Base-by-base conservation (phyloP, 2,113 vertebrate species). In the Tetrax tetrax region DNA sequence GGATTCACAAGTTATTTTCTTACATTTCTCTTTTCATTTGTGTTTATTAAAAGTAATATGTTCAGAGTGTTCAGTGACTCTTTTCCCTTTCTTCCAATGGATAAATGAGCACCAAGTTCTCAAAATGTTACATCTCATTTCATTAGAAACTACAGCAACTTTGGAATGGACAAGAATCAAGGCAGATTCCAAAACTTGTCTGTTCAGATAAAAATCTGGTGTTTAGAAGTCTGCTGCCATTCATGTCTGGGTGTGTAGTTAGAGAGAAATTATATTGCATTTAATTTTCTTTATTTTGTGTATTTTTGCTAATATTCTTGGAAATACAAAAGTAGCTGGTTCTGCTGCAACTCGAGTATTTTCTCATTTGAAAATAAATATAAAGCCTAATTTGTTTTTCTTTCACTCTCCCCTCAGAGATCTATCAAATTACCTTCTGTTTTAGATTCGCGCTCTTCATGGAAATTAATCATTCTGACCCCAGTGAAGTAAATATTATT, bases 401-500 rank as follows among this genome's bases (percentile, higher is more conserved):
- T 29, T 93, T 89, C 68, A 37, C 53, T 14, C 29, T 83, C 27
- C 85, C 83, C 80, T 95, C 59, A 48, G 96, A 96, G 75, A 86
- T 88, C 43, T 82, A 29, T 92, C 45, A 80, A 65, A 83, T 93
- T 92, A 76, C n/a, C 12, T 20, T 82, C 72, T 88, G 72, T n/a
- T 95, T 90, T 79, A 78, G 38, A 85, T 89, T 87, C 64, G 89
- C 9, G 29, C 69, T 92, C 80, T 89, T 94, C 31, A 69, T 92
- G 72, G 53, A 84, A 89, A 87, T 89, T 90, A 96, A 82, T 95
- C 2, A 14, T 89, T 94, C 64, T 92, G 83, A 93, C 72, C 85
- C 38, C 90, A 80, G 71, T 94, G 80, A 90, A 81, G 76, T 92
- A 96, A 95, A 97, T 93, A 94, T 47, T 95, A 66, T 89, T 94